These are phyloP conservation scores for Catharus bicknelli DNA, from an alignment of 2,113 vertebrate species.

Conservation along the genomic window DNA sequence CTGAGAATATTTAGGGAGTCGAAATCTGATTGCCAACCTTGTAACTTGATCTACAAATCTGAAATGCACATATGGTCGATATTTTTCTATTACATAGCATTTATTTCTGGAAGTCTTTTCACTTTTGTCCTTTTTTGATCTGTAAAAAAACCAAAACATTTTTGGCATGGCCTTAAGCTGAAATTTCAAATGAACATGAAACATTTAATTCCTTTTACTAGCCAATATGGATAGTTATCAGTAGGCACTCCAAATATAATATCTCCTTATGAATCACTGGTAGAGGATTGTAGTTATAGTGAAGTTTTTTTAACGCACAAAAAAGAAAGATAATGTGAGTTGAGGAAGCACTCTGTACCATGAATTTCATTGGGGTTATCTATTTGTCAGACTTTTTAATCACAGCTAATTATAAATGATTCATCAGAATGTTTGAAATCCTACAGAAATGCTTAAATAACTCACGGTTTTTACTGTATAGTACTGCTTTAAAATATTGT, in stretches of 20 bases:
- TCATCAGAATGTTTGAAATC: slow-evolving; percentile 31
- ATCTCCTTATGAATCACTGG: neutral
- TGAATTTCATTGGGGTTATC: slow-evolving; percentile 3
- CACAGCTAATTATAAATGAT: slow-evolving; percentile 30
- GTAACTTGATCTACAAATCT: slow-evolving; percentile 23
- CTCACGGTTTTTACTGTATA: neutral
- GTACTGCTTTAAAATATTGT: neutral
- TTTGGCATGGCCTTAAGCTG: neutral
- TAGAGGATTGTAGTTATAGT: neutral
- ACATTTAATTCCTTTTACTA: slow-evolving; percentile 16
- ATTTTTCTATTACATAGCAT: slow-evolving; percentile 31
- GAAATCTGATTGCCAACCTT: slow-evolving; percentile 33
- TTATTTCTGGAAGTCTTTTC: slow-evolving; percentile 31
- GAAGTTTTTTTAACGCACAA: neutral
- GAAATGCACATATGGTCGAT: slow-evolving; percentile 19
- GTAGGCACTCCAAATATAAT: neutral
- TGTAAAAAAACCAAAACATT: neutral
- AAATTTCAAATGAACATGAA: neutral
- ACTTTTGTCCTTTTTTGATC: slow-evolving; percentile 25
- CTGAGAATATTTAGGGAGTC: slow-evolving; percentile 23
- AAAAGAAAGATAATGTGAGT: neutral
- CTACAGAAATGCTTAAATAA: slow-evolving; percentile 23
- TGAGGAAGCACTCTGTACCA: neutral
- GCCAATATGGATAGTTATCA: neutral
- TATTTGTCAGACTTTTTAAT: slow-evolving; percentile 33